Evolutionary conservation across 2,888 invertebrate species (phyloP).

Genomic region (Xylocampa areola): DNA sequence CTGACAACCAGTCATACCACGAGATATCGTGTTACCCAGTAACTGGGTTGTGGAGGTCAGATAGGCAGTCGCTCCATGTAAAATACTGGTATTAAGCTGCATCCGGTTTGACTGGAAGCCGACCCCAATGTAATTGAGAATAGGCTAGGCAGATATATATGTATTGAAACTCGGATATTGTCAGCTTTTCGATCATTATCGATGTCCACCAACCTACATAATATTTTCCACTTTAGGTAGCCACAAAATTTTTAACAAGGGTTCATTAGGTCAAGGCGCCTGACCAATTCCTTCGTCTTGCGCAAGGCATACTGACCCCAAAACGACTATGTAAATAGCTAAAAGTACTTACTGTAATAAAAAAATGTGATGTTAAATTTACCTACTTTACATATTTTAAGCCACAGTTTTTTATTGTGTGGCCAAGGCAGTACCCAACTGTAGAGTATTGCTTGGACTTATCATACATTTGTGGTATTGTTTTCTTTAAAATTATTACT

Average conservation of each 20-base stretch:
- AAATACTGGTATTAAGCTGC: no score
- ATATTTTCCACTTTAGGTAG: not conserved
- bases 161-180: no score
- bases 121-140: no score
- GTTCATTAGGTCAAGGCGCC: conserved; percentile 44
- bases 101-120: no score
- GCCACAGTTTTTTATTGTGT: conserved; percentile 16
- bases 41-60: no score
- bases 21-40: no score
- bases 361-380: conserved; percentile 22
- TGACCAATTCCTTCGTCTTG: conserved; percentile 7
- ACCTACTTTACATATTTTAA: conserved; percentile 36
- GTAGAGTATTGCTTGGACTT: conserved; percentile 13
- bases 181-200: not conserved
- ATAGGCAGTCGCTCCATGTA: no score
- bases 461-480: conserved; percentile 38
- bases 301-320: conserved; percentile 24
- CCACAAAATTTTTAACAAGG: not conserved
- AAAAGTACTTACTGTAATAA: conserved; percentile 3
- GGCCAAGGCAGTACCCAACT: conserved; percentile 26
- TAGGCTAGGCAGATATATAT: no score
- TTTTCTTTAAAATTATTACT: conserved; percentile 1
- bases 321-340: conserved; percentile 24
- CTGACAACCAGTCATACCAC: no score
- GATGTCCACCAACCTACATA: no score